phyloP scores from a whole-genome alignment of 1,140 invertebrate genomes.

The Gonatopus flavifemur region DNA sequence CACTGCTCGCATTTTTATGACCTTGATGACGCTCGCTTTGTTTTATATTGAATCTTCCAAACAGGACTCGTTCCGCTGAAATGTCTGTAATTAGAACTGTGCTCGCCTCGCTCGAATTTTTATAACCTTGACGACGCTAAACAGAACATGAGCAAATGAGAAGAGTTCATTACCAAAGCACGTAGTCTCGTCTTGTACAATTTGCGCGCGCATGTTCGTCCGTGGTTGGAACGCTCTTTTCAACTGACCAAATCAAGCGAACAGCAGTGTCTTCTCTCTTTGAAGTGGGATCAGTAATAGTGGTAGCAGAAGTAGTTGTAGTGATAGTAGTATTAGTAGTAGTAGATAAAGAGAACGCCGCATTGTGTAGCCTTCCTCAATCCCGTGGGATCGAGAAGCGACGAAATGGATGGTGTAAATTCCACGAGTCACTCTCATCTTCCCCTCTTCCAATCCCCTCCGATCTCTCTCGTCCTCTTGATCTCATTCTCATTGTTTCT shows the following conservation, averaged over 20 bases:
- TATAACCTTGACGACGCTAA: no score
- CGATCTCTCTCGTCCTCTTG: neutral
- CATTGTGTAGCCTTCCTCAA: conserved; percentile 21
- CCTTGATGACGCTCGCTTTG: no score
- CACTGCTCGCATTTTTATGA: no score
- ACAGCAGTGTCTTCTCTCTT: conserved; percentile 29
- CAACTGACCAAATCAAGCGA: conserved; percentile 32
- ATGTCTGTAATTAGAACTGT: no score
- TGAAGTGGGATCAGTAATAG: no score
- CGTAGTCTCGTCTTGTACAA: conserved; percentile 46
- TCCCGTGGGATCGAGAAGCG: conserved; percentile 34
- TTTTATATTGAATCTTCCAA: no score
- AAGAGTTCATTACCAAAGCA: conserved; percentile 41
- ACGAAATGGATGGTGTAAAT: conserved; percentile 38
- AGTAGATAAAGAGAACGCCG: conserved; percentile 37
- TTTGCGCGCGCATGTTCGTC: conserved; percentile 46
- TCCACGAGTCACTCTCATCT: conserved; percentile 31
- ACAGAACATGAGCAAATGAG: no score
- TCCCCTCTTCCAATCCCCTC: neutral
- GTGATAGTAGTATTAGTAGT: no score
- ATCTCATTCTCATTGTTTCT: neutral
- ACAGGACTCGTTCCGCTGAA: no score
- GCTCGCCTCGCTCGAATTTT: no score
- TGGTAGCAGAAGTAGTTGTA: no score
- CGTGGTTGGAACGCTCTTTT: conserved; percentile 41